Evolutionary conservation across 2,113 vertebrate species (phyloP).

Genomic region (Melanerpes aurifrons): DNA sequence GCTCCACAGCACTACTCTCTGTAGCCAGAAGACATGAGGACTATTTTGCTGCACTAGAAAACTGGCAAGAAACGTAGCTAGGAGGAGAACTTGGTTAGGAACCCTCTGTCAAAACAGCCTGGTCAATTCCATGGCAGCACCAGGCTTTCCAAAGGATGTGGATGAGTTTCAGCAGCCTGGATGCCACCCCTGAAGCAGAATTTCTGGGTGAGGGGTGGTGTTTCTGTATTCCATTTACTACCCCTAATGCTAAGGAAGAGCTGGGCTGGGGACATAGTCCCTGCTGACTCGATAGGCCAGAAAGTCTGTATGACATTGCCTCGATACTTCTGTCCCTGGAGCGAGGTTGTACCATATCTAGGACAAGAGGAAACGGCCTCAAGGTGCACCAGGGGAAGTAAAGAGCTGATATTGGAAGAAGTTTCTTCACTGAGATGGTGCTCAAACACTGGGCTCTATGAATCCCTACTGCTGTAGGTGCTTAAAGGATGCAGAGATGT

Average conservation of each 20-base stretch:
- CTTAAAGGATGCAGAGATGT: too few species aligned
- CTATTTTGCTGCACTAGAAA: not conserved
- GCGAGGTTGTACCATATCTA: not conserved
- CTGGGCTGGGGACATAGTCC: not conserved
- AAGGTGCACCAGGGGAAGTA: too few species aligned
- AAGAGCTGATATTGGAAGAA: too few species aligned
- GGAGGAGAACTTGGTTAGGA: not conserved
- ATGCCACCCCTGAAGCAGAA: not conserved
- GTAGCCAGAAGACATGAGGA: not conserved
- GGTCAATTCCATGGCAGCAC: accelerated
- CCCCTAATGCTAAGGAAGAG: not conserved
- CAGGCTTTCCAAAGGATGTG: not conserved
- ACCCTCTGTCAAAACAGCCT: not conserved
- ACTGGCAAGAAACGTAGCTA: not conserved
- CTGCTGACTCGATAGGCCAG: not conserved
- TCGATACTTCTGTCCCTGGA: not conserved
- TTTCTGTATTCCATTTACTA: not conserved
- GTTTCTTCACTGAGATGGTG: too few species aligned
- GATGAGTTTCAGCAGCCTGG: not conserved
- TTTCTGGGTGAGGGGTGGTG: not conserved
- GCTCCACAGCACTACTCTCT: not conserved
- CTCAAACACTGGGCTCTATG: too few species aligned
- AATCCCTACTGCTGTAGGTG: too few species aligned
- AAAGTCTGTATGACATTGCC: not conserved
- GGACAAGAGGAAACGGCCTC: too few species aligned